Evolutionary conservation across 2,888 invertebrate species (phyloP), one percentile per base, ranked within the genome.

Genomic region (Cosmorhoe ocellata): DNA sequence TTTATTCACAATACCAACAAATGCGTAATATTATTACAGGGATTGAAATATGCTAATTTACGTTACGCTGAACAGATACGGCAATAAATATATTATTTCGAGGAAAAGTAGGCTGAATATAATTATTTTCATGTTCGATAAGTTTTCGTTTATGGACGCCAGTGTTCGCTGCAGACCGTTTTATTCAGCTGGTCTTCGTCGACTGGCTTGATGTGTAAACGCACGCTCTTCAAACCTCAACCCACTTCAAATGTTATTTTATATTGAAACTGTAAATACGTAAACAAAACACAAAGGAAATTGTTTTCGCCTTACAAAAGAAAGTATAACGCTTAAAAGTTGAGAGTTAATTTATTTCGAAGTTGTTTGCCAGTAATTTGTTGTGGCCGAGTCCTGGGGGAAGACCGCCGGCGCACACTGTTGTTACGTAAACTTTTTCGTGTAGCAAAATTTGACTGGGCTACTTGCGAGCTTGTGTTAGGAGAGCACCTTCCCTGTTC

Each of bases 341-440:
- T 80, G 86, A 77, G 84, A 87, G 84, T 84, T 85, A 87, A 88
- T 88, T 88, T 87, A 87, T 87, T 87, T 86, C 74, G 77, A 85
- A 87, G 85, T 88, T 87, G 87, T 88, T 88, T 84, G 84, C 79
- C 79, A 78, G 85, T 86, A 86, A 87, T 87, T 87, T 86, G 86
- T 84, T 87, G 85, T 77, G 86, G 84, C 78, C 74, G 72, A 74
- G 79, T 84, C 84, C 84, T 75, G 67, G 54, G 81, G 80, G 83
- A 79, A 74, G 74, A 71, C 78, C 74, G 77, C 71, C 66, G 70
- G 76, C 76, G 76, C 73, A 76, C 68, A 69, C 74, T 76, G 77
- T 74, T 76, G 72, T 73, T 73, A 74, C 73, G 71, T 73, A 69
- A 82, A 84, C 77, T 82, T 84, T 84, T 83, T 79, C 74, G 69